Conservation (phyloP, 1,140 invertebrate species). For the Mizuhopecten yessoensis region DNA sequence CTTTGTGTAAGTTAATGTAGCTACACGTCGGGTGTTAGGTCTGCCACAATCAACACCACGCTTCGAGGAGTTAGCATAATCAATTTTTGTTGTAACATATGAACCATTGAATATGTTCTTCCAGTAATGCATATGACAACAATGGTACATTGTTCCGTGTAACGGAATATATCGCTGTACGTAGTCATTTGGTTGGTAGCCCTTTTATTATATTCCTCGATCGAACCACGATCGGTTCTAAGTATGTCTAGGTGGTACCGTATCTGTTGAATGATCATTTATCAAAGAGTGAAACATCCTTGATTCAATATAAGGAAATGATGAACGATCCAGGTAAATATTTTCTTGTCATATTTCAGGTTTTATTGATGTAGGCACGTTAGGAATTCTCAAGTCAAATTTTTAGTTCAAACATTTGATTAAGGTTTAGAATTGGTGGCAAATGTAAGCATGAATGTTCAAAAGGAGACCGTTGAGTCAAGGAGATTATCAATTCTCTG, state of each 20-base stretch:
- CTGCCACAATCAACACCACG: not conserved
- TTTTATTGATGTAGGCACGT: not conserved
- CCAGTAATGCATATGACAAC: not conserved
- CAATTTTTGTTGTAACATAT: constrained; percentile 13
- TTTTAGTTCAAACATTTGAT: not conserved
- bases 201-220: not conserved
- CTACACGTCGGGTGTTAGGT: constrained; percentile 8
- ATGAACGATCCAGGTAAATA: not conserved
- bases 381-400: not conserved
- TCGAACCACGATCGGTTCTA: not conserved
- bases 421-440: not conserved
- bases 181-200: not conserved
- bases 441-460: not conserved
- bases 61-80: not conserved
- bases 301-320: not conserved
- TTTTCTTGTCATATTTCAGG: not conserved
- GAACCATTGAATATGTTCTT: constrained; percentile 8
- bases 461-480: not conserved
- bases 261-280: not conserved
- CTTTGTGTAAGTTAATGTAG: not conserved
- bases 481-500: constrained; percentile 18
- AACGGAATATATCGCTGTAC: not conserved
- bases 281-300: not conserved
- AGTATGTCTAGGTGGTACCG: not conserved
- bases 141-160: not conserved